Evolutionary conservation across 2,113 vertebrate genomes (phyloP), one percentile per base, ranked within the genome.

Genomic region (Pterophyllum scalare): DNA sequence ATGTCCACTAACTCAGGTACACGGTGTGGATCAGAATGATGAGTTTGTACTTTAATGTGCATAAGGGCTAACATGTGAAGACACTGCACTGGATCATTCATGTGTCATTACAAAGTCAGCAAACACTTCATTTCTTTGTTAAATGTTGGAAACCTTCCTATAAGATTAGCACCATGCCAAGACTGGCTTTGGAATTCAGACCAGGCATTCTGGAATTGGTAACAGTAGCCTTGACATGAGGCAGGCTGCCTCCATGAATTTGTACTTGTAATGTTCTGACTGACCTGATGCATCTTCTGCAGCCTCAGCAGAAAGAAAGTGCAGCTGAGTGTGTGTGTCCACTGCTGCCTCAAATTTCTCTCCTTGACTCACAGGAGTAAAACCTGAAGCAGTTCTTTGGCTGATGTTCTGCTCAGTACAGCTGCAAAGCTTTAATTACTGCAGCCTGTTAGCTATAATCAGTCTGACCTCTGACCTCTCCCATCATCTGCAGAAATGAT

Each of bases 281-380:
- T 38, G 3, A 26, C 22, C 35, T 38, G 35, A 38, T 38, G 35
- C 38, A 3, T 38, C 61, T 64, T 38, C 61, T 64, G 31, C 61
- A 0, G 61, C 61, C 1, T 52, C n/a, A 65, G 22, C 38, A 67
- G 0, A 17, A 0, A 65, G 14, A 33, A 33, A 35, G 35, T 40
- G 38, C 35, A 40, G 38, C 7, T 0, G 0, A 9, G 52, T 43
- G n/a, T 49, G n/a, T 49, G 59, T n/a, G 1, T 13, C 9, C 2
- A 3, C 28, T 33, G 28, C 59, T 14, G 59, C 60, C 60, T 62
- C 33, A 46, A 20, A 7, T 33, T 38, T 0, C 19, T 2, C 0
- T 54, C 20, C 33, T 2, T 3, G 35, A 40, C n/a, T 49, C 6
- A 49, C 35, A 64, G 61, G 2, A 40, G 35, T 3, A 8, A 31